phyloP scores from a whole-genome alignment of 2,113 vertebrate genomes.

The Barbus barbus region DNA sequence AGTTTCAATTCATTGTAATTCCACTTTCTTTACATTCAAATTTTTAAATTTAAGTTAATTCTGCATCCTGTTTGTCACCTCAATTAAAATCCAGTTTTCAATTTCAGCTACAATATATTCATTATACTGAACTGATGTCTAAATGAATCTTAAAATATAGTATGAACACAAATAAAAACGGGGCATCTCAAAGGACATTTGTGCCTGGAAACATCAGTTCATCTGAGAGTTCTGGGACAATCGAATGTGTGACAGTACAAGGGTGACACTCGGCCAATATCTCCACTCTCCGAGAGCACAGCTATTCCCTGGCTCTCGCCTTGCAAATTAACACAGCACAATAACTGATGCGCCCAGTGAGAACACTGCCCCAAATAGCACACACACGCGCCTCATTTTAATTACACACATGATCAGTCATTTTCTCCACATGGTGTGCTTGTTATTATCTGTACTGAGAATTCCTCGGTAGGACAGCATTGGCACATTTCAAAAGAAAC shows the following conservation, averaged over 20 bases:
- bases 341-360: background rate
- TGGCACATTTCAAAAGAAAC: constrained; percentile 43
- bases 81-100: background rate
- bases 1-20: too few relatives aligned
- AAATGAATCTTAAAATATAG: background rate
- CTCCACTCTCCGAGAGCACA: background rate
- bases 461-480: constrained; percentile 37
- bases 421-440: constrained; percentile 56
- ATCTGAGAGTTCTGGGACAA: constrained; percentile 11
- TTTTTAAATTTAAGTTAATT: background rate
- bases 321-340: constrained; percentile 30
- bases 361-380: background rate
- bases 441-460: constrained; percentile 23
- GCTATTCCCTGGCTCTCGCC: constrained; percentile 29
- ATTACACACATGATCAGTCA: constrained; percentile 48
- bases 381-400: background rate
- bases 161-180: background rate
- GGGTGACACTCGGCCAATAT: constrained; percentile 13
- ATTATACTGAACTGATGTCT: background rate
- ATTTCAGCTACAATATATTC: background rate
- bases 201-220: background rate
- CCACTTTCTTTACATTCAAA: too few relatives aligned
- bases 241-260: constrained; percentile 11
- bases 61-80: background rate
- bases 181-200: background rate